phyloP scores from a whole-genome alignment of 2,797 vertebrate genomes.

The Saxicola maurus region DNA sequence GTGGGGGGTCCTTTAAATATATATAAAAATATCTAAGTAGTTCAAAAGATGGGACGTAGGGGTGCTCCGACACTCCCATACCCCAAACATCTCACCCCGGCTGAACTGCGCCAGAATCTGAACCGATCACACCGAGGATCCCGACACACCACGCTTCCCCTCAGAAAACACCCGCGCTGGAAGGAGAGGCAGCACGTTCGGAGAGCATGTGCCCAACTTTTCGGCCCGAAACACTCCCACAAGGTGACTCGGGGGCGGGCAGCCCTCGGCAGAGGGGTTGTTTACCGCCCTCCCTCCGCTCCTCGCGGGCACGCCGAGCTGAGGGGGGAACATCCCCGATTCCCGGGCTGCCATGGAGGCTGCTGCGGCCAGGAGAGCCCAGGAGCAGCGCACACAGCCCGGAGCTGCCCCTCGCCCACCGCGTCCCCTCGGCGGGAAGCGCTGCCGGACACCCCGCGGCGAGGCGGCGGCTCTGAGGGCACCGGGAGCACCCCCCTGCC shows the following conservation, averaged over 20 bases:
- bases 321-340: rapidly evolving
- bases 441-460: neutral
- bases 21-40: neutral
- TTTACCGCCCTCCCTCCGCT: neutral
- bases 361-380: neutral
- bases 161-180: rapidly evolving
- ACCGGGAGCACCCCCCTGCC: neutral
- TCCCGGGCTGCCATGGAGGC: neutral
- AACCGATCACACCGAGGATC: neutral
- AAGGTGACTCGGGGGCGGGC: slow-evolving; percentile 17
- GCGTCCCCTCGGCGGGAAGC: neutral
- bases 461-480: neutral
- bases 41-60: rapidly evolving
- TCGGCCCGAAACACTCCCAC: neutral
- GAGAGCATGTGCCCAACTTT: slow-evolving; percentile 8
- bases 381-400: rapidly evolving
- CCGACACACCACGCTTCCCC: rapidly evolving
- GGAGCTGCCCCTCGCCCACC: neutral
- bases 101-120: rapidly evolving
- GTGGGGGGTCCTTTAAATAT: rapidly evolving
- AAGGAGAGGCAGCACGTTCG: neutral
- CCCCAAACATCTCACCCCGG: neutral
- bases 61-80: neutral
- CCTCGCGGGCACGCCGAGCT: neutral
- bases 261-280: neutral